These are phyloP conservation scores for Actinia tenebrosa DNA, from an alignment of 64 coral and sea anemone species.

Conservation along the genomic window DNA sequence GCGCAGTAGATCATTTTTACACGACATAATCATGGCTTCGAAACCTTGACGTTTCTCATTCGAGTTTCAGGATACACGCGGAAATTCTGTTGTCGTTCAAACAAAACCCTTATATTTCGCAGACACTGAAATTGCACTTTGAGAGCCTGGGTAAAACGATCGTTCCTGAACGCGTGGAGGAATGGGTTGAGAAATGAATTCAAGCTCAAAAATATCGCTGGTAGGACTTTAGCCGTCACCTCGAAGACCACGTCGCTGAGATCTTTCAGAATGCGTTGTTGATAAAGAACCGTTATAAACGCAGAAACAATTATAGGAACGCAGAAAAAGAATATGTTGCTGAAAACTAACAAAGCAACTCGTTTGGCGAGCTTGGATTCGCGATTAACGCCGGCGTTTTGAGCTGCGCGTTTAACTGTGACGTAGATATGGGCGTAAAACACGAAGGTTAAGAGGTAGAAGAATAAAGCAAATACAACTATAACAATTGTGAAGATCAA, in stretches of 20 bases:
- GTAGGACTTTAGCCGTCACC: slow-evolving; percentile 63
- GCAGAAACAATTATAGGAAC: neutral
- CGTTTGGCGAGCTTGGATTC: slow-evolving; percentile 54
- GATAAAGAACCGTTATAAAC: too few species aligned
- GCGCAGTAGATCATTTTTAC: too few species aligned
- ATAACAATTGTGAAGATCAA: neutral
- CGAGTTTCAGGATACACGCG: too few species aligned
- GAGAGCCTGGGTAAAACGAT: slow-evolving; percentile 58
- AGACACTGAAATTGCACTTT: neutral
- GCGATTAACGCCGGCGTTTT: slow-evolving; percentile 45
- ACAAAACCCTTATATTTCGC: too few species aligned
- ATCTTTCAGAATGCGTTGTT: neutral
- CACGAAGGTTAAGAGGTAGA: slow-evolving; percentile 35
- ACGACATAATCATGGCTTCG: too few species aligned
- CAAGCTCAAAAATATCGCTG: slow-evolving; percentile 50
- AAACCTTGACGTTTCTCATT: too few species aligned
- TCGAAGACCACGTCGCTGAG: slow-evolving; percentile 44
- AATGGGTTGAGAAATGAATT: slow-evolving; percentile 76
- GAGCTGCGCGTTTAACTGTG: slow-evolving; percentile 41
- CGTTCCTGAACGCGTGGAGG: slow-evolving; percentile 56
- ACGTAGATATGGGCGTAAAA: slow-evolving; percentile 52
- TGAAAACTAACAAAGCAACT: slow-evolving; percentile 59
- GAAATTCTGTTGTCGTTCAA: too few species aligned
- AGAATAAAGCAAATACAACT: neutral
- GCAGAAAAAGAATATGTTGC: slow-evolving; percentile 75